These are phyloP conservation scores for Xiphorhynchus erythropygius DNA, from an alignment of 2,797 vertebrate genomes.

Conservation along the genomic window DNA sequence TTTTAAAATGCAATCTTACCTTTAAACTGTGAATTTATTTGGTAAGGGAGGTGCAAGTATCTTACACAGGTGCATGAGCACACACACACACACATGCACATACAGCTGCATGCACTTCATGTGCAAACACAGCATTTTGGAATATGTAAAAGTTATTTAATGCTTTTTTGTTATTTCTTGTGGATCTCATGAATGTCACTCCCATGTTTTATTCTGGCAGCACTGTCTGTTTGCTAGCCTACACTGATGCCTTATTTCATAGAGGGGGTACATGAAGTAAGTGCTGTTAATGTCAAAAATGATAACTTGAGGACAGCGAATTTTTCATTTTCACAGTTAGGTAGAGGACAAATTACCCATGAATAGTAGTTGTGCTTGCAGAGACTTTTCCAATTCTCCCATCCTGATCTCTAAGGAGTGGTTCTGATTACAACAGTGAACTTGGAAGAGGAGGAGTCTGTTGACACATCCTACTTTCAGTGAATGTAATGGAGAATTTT, in stretches of 20 bases:
- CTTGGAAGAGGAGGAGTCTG: not conserved
- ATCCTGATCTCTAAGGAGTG: not conserved
- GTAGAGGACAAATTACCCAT: not conserved
- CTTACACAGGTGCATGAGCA: fast-evolving
- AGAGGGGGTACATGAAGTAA: not conserved
- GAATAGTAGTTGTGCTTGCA: not conserved
- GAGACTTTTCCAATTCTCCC: not conserved
- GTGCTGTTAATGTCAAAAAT: not conserved
- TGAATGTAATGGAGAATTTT: not conserved
- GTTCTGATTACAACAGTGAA: not conserved
- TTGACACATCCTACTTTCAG: not conserved
- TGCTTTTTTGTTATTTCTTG: not conserved
- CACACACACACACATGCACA: not conserved
- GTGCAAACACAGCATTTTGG: not conserved
- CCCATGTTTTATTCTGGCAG: not conserved
- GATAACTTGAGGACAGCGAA: not conserved
- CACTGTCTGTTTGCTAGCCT: not conserved
- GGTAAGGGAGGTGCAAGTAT: not conserved
- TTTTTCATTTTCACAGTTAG: not conserved
- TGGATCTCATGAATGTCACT: not conserved
- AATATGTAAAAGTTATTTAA: not conserved
- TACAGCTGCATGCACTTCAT: not conserved
- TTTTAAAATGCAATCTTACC: not conserved
- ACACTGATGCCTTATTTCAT: not conserved
- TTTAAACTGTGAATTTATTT: not conserved